Conservation (phyloP, 2,113 vertebrate species). For the Fulica atra region DNA sequence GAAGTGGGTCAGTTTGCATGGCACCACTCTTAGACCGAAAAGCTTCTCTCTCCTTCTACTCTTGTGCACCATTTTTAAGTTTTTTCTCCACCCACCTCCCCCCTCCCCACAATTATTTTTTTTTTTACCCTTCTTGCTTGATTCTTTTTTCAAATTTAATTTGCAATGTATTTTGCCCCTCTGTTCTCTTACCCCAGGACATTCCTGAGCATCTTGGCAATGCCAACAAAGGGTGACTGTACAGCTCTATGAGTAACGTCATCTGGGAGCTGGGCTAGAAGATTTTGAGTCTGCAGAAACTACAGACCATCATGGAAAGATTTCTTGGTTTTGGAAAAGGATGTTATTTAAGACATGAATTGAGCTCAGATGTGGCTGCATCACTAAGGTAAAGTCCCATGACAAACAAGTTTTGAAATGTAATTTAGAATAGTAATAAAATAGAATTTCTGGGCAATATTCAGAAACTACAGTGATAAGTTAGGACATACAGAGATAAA, state of each 20-base stretch:
- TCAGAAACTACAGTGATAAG: not conserved
- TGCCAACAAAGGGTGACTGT: fast-evolving
- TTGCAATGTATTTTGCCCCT: not conserved
- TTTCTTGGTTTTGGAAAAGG: not conserved
- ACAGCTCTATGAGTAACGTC: not conserved
- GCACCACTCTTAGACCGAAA: not conserved
- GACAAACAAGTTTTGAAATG: not conserved
- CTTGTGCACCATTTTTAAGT: not conserved
- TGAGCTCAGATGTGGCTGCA: not conserved
- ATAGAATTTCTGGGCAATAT: not conserved
- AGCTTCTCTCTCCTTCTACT: not conserved
- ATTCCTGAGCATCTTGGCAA: not conserved
- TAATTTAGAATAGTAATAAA: not conserved
- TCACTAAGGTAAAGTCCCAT: not conserved
- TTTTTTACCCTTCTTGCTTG: not conserved
- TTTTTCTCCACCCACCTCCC: not conserved
- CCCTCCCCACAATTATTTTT: not conserved
- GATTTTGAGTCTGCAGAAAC: not conserved
- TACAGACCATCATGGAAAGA: not conserved
- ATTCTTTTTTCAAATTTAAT: not conserved
- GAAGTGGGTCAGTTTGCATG: not conserved
- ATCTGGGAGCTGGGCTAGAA: not conserved
- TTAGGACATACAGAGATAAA: not conserved
- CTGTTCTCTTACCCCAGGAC: not conserved
- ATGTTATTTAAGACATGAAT: not conserved